Evolutionary conservation across 2,888 invertebrate genomes (phyloP).

Genomic region (Watsonalla cultraria): DNA sequence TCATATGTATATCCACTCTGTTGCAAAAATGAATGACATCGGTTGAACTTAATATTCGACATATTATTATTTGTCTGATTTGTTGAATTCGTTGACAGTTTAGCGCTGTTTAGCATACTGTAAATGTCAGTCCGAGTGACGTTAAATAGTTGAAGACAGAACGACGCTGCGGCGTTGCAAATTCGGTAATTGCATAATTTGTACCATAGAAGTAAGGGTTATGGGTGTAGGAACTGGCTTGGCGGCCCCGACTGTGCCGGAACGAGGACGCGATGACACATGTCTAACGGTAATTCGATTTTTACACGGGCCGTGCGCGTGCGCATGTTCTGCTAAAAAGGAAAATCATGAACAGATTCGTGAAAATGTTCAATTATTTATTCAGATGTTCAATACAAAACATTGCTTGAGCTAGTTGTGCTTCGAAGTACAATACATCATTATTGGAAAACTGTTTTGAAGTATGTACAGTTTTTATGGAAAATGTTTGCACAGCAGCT

Average conservation of each 20-base stretch:
- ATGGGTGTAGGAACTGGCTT: slow-evolving; percentile 62
- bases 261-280: slow-evolving; percentile 74
- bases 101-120: not conserved
- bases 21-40: no score
- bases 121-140: not conserved
- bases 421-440: not conserved
- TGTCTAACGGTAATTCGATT: slow-evolving; percentile 72
- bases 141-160: not conserved
- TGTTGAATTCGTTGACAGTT: not conserved
- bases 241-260: slow-evolving; percentile 37
- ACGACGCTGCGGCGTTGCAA: slow-evolving; percentile 27
- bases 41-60: not conserved
- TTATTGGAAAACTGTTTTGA: not conserved
- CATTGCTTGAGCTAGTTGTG: not conserved
- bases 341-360: slow-evolving; percentile 38
- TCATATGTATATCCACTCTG: no score
- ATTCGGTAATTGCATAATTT: slow-evolving; percentile 39
- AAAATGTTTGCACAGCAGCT: no score
- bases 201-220: slow-evolving; percentile 49
- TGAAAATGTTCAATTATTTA: slow-evolving; percentile 15
- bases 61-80: not conserved
- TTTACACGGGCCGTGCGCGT: slow-evolving; percentile 44
- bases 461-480: no score
- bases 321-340: slow-evolving; percentile 42
- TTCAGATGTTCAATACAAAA: not conserved